These are phyloP conservation scores for Haplochromis vanheusdeni DNA, from an alignment of 2,113 vertebrate species.

Conservation along the genomic window DNA sequence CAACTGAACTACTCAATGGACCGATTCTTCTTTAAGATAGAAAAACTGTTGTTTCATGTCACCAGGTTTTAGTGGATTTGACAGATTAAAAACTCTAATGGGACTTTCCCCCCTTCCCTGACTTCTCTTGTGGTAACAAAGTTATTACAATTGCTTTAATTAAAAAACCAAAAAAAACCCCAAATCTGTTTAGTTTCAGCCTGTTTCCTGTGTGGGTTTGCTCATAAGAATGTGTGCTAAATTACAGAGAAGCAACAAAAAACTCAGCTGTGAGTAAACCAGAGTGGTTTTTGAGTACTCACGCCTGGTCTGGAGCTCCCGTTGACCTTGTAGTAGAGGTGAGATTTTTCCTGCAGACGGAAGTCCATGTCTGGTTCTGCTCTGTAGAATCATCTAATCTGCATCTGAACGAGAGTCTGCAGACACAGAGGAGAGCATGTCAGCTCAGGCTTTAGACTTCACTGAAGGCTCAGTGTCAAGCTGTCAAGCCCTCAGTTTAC, in stretches of 20 bases:
- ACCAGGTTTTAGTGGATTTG: neutral
- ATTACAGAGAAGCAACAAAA: neutral
- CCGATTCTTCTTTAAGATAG: neutral
- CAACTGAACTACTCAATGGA: neutral
- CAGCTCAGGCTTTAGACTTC: neutral
- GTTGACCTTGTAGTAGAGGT: conserved; percentile 43
- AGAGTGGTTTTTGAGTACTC: neutral
- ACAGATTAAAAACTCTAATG: neutral
- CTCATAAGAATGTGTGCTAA: neutral
- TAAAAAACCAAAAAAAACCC: fast-evolving
- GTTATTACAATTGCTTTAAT: neutral
- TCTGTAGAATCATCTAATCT: neutral
- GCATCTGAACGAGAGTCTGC: neutral
- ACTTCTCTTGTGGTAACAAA: neutral
- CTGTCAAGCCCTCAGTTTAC: neutral
- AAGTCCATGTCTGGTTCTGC: conserved; percentile 47
- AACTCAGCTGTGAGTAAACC: neutral
- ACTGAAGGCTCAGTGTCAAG: neutral
- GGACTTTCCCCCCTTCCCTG: fast-evolving
- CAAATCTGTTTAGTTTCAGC: neutral
- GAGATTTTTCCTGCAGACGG: conserved; percentile 39
- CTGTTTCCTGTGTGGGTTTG: neutral
- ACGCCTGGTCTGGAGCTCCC: conserved; percentile 10
- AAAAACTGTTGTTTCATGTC: neutral
- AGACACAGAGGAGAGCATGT: neutral